These are phyloP conservation scores for Carlito syrichta DNA, from an alignment of 2,113 vertebrate species.

Conservation along the genomic window DNA sequence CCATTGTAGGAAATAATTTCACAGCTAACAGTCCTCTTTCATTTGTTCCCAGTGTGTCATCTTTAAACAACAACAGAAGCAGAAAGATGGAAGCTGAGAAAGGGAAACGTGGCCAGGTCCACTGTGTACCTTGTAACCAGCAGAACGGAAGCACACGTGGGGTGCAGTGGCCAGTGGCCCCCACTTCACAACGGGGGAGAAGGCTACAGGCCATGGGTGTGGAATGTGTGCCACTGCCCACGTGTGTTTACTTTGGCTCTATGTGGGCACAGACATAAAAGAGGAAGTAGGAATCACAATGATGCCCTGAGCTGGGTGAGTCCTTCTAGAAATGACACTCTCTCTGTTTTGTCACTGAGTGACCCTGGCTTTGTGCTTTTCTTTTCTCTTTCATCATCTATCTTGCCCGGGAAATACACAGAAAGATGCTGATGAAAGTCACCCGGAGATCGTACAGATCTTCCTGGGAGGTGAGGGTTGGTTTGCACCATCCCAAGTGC, in stretches of 20 bases:
- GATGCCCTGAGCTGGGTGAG: background rate
- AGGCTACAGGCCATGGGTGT: background rate
- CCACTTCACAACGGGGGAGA: background rate
- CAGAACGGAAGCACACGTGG: background rate
- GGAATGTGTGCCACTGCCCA: background rate
- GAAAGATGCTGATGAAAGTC: accelerated
- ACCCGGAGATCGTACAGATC: background rate
- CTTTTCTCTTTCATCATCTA: background rate
- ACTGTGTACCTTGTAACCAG: accelerated
- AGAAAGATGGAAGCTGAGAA: background rate
- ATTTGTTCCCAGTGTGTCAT: background rate
- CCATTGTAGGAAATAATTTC: background rate
- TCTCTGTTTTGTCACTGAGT: background rate
- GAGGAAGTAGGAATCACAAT: background rate
- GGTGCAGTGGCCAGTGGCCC: background rate
- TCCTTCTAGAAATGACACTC: accelerated
- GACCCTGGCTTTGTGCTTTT: background rate
- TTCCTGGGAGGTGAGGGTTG: no score
- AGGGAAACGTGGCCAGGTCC: no score
- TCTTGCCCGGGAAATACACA: background rate
- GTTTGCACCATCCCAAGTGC: background rate
- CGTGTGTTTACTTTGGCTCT: background rate
- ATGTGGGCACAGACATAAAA: background rate
- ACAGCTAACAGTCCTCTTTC: background rate
- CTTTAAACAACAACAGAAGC: background rate